Conservation (phyloP, 1,140 invertebrate species). For the Parapsyche elsis region DNA sequence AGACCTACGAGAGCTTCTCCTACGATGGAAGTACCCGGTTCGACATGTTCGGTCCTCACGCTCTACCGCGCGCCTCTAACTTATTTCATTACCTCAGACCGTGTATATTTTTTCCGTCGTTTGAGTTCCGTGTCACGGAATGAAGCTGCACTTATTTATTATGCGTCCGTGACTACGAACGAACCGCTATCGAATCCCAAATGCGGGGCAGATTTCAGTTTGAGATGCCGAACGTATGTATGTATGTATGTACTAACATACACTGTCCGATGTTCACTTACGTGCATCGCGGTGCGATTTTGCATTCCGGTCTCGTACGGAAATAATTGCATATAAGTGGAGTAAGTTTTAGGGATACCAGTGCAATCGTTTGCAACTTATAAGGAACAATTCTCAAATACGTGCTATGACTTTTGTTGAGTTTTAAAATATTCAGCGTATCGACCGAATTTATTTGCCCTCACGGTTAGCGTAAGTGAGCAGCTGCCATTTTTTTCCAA, state of each 20-base stretch:
- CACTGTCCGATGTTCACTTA: background rate
- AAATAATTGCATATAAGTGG: constrained; percentile 21
- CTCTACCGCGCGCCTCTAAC: background rate
- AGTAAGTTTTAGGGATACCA: background rate
- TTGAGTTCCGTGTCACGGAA: constrained; percentile 36
- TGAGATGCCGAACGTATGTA: constrained; percentile 12
- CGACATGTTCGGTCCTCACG: background rate
- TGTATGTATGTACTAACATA: background rate
- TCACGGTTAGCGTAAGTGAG: background rate
- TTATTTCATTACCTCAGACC: constrained; percentile 38
- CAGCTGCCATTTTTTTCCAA: constrained; percentile 47
- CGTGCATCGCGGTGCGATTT: background rate
- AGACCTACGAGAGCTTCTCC: background rate
- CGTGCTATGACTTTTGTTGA: background rate
- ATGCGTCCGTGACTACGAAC: constrained; percentile 21
- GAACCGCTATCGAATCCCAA: constrained; percentile 24
- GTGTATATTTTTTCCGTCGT: constrained; percentile 12
- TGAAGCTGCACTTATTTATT: constrained; percentile 42
- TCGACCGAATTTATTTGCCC: too few relatives aligned
- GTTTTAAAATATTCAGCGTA: too few relatives aligned
- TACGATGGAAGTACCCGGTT: background rate
- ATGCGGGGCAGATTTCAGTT: constrained; percentile 39
- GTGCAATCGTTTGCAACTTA: background rate
- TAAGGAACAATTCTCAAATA: too few relatives aligned
- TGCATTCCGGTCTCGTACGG: background rate